A percentile compares a stretch with the other conserved stretches of the same genome.
Evolutionary conservation across 2,113 vertebrate genomes (phyloP).

Genomic region (Apteryx mantelli): DNA sequence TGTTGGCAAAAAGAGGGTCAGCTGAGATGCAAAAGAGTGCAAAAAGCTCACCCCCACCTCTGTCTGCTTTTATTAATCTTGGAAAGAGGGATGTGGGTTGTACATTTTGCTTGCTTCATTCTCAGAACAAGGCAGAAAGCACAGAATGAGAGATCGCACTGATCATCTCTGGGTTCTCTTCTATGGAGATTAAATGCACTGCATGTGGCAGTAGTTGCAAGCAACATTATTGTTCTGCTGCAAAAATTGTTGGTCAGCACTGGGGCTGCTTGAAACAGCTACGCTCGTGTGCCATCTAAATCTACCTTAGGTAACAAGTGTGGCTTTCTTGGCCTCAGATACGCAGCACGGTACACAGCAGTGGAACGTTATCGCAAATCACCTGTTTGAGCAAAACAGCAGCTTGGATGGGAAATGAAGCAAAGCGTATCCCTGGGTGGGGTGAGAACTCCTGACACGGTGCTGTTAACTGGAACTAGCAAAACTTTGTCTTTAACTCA

Average conservation of each 20-base stretch:
- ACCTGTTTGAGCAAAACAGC: neutral
- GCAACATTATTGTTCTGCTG: neutral
- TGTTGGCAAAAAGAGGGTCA: neutral
- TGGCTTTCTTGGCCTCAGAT: neutral
- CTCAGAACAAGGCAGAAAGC: neutral
- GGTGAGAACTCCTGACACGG: neutral
- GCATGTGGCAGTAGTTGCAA: neutral
- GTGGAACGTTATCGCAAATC: neutral
- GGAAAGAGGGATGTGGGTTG: neutral
- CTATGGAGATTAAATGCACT: neutral
- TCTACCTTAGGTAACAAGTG: neutral
- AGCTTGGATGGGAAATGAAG: neutral
- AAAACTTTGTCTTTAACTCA: neutral
- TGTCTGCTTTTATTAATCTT: neutral
- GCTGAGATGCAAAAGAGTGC: neutral
- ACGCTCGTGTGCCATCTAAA: neutral
- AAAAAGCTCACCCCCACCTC: neutral
- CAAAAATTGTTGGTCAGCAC: neutral
- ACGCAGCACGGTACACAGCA: accelerated
- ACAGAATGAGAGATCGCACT: neutral
- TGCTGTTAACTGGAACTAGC: neutral
- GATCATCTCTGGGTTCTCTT: neutral
- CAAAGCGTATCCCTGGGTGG: neutral
- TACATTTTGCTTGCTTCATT: accelerated
- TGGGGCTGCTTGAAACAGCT: neutral